These are phyloP conservation scores for Meteorus sp. DNA, from an alignment of 1,140 invertebrate genomes.

Conservation along the genomic window DNA sequence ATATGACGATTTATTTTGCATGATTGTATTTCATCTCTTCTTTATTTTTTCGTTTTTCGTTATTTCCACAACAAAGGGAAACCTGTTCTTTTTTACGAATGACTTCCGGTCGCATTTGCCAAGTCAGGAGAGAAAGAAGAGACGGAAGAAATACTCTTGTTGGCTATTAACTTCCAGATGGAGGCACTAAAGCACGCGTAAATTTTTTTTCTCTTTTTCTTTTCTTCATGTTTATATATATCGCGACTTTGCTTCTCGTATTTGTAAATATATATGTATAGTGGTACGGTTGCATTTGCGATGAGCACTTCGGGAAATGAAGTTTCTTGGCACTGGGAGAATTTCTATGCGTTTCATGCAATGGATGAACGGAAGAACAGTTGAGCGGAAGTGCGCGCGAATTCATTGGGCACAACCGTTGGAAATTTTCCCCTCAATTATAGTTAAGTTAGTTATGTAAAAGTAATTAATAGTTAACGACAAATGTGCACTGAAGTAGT, in stretches of 20 bases:
- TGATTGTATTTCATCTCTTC: background rate
- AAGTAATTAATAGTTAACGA: conserved; percentile 14
- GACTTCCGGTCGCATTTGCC: background rate
- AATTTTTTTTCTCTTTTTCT: background rate
- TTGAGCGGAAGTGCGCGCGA: background rate
- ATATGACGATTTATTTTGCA: background rate
- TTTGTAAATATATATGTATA: too few relatives aligned
- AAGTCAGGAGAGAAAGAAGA: background rate
- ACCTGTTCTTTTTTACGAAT: background rate
- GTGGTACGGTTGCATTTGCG: background rate
- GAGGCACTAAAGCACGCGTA: background rate
- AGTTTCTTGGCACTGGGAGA: conserved; percentile 4
- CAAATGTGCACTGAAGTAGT: background rate
- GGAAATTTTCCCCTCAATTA: conserved; percentile 18
- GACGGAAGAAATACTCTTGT: background rate
- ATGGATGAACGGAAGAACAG: background rate
- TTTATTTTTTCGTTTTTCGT: too few relatives aligned
- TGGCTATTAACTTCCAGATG: conserved; percentile 14
- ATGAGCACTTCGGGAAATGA: conserved; percentile 13
- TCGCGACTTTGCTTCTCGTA: background rate
- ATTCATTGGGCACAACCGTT: background rate
- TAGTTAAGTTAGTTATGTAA: conserved; percentile 16
- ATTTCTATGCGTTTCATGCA: background rate
- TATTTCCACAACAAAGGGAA: background rate
- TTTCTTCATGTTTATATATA: background rate